These are phyloP conservation scores for Pomatostomus ruficeps DNA, from an alignment of 2,113 vertebrate genomes.

Conservation along the genomic window DNA sequence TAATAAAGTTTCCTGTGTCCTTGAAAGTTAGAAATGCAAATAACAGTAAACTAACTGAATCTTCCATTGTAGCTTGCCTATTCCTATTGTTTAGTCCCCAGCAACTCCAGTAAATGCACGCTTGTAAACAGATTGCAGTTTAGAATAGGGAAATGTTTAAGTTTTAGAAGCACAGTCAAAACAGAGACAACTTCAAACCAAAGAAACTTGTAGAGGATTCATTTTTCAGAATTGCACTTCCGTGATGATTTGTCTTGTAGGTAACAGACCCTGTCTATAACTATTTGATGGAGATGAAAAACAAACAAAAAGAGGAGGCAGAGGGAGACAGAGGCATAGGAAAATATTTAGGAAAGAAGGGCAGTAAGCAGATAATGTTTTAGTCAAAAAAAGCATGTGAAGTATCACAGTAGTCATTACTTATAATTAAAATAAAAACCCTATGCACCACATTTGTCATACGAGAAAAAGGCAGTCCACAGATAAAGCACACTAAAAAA, in stretches of 20 bases:
- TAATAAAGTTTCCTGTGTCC: not conserved
- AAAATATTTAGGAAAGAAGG: not conserved
- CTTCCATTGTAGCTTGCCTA: not conserved
- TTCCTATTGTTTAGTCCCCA: not conserved
- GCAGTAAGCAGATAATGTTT: not conserved
- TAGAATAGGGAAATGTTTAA: not conserved
- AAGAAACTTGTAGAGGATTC: accelerated
- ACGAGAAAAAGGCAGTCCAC: not conserved
- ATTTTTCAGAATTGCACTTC: not conserved
- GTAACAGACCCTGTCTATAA: not conserved
- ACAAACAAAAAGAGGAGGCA: not conserved
- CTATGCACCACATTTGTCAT: not conserved
- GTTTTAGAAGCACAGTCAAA: not conserved
- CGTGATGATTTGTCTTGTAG: not conserved
- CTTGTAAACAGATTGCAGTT: not conserved
- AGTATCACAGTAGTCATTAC: not conserved
- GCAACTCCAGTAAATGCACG: not conserved
- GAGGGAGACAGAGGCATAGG: accelerated
- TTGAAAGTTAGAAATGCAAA: not conserved
- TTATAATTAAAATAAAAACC: not conserved
- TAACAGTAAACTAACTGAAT: not conserved
- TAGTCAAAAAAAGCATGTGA: not conserved
- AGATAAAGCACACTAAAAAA: not conserved
- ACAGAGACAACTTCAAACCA: not conserved
- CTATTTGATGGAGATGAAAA: not conserved